Percentiles rank a stretch among this genome's conserved stretches.
These are phyloP conservation scores for Antennarius maculatus DNA, from an alignment of 2,797 vertebrate genomes.

Conservation along the genomic window DNA sequence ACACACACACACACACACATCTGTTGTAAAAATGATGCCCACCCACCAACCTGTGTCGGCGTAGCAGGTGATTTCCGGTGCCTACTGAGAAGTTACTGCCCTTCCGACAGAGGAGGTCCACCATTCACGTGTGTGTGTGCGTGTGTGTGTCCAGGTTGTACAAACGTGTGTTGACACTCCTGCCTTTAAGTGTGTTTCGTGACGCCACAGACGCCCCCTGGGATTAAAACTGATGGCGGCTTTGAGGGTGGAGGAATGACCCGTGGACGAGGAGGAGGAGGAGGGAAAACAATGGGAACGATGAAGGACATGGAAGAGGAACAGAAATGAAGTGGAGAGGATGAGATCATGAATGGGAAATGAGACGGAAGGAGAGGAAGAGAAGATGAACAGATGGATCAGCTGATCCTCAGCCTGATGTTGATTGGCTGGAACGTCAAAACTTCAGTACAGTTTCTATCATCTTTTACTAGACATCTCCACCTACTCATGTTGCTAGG, in stretches of 20 bases:
- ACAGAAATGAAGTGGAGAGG: neutral
- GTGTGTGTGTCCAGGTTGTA: slow-evolving; percentile 7
- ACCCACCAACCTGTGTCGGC: slow-evolving; percentile 54
- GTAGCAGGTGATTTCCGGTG: slow-evolving; percentile 51
- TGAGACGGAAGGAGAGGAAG: neutral
- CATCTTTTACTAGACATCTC: too few species aligned
- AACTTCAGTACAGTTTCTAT: too few species aligned
- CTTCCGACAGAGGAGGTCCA: slow-evolving; percentile 45
- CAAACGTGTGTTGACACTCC: slow-evolving; percentile 2
- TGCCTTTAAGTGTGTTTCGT: slow-evolving; percentile 9
- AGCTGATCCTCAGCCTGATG: too few species aligned
- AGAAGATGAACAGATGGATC: slow-evolving; percentile 12
- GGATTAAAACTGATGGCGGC: slow-evolving; percentile 41
- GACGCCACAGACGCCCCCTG: neutral
- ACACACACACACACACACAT: slow-evolving; percentile 31
- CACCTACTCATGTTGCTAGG: neutral
- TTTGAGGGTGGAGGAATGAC: slow-evolving; percentile 3
- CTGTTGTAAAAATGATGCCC: slow-evolving; percentile 48
- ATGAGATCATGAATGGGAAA: neutral
- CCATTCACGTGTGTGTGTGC: slow-evolving; percentile 18
- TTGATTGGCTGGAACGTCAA: too few species aligned
- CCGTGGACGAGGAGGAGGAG: neutral
- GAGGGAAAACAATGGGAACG: neutral
- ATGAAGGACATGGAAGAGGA: neutral
- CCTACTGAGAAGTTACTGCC: slow-evolving; percentile 61